Conservation (phyloP, 2,888 invertebrate genomes). For the Fabriciana adippe region DNA sequence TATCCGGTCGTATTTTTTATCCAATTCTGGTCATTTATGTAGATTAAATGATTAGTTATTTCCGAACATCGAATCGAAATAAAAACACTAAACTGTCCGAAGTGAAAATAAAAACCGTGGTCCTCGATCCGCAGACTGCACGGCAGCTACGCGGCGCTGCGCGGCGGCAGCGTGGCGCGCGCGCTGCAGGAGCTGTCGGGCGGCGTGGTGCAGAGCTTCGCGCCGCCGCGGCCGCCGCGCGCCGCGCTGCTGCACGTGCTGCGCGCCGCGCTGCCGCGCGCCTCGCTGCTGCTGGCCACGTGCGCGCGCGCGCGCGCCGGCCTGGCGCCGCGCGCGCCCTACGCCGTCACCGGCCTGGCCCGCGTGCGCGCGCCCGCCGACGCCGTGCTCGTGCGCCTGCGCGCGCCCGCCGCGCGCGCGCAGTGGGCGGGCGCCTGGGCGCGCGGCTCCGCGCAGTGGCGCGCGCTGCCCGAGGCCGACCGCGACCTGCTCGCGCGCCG, state of each 20-base stretch:
- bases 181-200: conserved; percentile 89
- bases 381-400: conserved; percentile 82
- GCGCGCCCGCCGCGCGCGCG: conserved; percentile 87
- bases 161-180: conserved; percentile 81
- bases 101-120: no score
- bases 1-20: no score
- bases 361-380: conserved; percentile 86
- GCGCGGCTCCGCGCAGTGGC: conserved; percentile 87
- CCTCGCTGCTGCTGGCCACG: conserved; percentile 85
- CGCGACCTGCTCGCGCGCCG: conserved; percentile 83
- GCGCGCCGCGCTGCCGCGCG: conserved; percentile 86
- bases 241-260: conserved; percentile 86
- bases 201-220: conserved; percentile 88
- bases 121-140: conserved; percentile 75
- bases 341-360: conserved; percentile 72
- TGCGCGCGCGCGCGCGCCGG: conserved; percentile 67
- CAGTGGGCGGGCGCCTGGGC: conserved; percentile 89
- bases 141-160: conserved; percentile 69
- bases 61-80: no score
- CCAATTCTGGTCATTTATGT: no score
- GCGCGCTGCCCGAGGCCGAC: conserved; percentile 83
- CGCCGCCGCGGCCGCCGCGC: conserved; percentile 84
- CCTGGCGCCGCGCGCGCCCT: conserved; percentile 72
- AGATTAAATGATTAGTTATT: no score
- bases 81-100: no score